phyloP scores from a whole-genome alignment of 2,888 invertebrate genomes.

The Dasypolia templi region DNA sequence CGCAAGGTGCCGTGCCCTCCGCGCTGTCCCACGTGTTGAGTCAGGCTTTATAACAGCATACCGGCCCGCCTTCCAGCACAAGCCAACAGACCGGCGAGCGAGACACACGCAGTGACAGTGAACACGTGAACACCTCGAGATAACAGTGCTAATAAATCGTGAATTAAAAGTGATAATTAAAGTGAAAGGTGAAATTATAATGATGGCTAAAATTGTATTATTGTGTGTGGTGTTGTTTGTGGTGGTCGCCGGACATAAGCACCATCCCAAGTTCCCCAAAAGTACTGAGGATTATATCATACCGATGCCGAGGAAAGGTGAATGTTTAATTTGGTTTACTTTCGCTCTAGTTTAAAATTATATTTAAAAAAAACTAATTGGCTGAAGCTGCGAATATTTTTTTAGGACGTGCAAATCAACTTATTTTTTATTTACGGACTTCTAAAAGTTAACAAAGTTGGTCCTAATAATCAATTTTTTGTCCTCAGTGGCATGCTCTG shows the following conservation, averaged over 20 bases:
- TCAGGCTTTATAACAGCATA: constrained; percentile 84
- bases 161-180: constrained; percentile 66
- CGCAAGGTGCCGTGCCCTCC: constrained; percentile 73
- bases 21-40: constrained; percentile 73
- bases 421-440: not conserved
- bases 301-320: constrained; percentile 79
- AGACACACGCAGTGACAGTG: constrained; percentile 76
- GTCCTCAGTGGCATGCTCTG: constrained; percentile 80
- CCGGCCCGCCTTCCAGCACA: constrained; percentile 77
- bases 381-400: too few species aligned
- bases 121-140: constrained; percentile 66
- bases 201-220: constrained; percentile 82
- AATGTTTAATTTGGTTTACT: constrained; percentile 52
- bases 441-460: too few species aligned
- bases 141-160: constrained; percentile 66
- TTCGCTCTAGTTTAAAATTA: not conserved
- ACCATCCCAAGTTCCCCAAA: constrained; percentile 83
- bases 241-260: constrained; percentile 75
- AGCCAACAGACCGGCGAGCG: constrained; percentile 78
- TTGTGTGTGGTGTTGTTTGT: constrained; percentile 77
- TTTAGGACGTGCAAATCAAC: fast-evolving
- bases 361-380: not conserved
- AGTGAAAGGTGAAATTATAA: constrained; percentile 65
- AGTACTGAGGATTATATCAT: constrained; percentile 66
- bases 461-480: constrained; percentile 52